Evolutionary conservation across 2,113 vertebrate species (phyloP).

Genomic region (Nerophis ophidion): DNA sequence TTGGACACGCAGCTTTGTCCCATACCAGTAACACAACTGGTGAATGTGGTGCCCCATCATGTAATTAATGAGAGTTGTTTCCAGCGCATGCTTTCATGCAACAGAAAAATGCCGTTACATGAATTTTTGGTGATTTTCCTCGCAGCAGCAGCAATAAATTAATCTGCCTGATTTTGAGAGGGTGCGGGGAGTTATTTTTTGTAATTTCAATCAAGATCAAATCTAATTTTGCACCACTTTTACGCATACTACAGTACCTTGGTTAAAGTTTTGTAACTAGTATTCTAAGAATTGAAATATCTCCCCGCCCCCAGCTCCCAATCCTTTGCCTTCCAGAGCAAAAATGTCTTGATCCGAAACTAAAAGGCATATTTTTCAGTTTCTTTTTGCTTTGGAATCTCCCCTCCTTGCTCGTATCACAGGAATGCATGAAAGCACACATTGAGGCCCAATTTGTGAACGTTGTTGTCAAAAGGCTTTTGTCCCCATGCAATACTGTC

Average conservation of each 20-base stretch:
- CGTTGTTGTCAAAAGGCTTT: slow-evolving; percentile 50
- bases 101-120: slow-evolving; percentile 26
- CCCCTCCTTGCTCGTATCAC: slow-evolving; percentile 49
- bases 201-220: slow-evolving; percentile 11
- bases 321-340: slow-evolving; percentile 10
- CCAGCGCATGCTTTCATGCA: slow-evolving; percentile 18
- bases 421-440: slow-evolving; percentile 59
- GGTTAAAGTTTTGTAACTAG: neutral
- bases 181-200: slow-evolving; percentile 11
- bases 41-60: slow-evolving; percentile 24
- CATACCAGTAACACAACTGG: slow-evolving; percentile 30
- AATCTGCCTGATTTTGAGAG: slow-evolving; percentile 15
- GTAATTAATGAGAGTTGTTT: slow-evolving; percentile 24
- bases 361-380: slow-evolving; percentile 33
- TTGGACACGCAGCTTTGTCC: neutral
- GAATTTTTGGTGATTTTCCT: slow-evolving; percentile 34
- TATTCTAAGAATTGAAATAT: slow-evolving; percentile 7
- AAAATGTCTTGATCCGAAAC: slow-evolving; percentile 15
- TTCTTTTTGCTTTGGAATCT: slow-evolving; percentile 54
- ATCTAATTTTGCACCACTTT: slow-evolving; percentile 14
- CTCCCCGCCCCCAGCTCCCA: neutral
- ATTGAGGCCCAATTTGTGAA: slow-evolving; percentile 44
- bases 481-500: slow-evolving; percentile 40
- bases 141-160: slow-evolving; percentile 21
- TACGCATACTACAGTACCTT: neutral